These are phyloP conservation scores for Mycetomoellerius zeteki DNA, from an alignment of 1,140 invertebrate species.

Conservation along the genomic window DNA sequence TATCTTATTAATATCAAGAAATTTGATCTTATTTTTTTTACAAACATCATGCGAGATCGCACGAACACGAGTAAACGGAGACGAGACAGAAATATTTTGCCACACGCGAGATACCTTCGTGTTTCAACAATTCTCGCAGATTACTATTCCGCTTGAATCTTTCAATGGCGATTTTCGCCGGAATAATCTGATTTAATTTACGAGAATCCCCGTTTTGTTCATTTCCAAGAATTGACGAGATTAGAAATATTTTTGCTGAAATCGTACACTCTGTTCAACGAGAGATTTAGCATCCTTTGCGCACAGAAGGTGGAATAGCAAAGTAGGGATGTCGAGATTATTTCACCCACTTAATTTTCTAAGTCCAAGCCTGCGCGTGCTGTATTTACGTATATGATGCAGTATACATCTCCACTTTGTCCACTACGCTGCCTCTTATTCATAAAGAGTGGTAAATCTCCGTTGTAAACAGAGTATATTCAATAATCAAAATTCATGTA, in stretches of 20 bases:
- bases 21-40: background rate
- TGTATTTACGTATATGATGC: no score
- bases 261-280: background rate
- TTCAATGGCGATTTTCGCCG: conserved; percentile 22
- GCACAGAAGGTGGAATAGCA: no score
- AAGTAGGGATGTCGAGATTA: no score
- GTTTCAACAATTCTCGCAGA: conserved; percentile 38
- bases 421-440: no score
- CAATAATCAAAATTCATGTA: background rate
- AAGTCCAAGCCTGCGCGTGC: no score
- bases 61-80: background rate
- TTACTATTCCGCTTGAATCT: conserved; percentile 26
- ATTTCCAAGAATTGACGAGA: background rate
- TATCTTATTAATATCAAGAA: background rate
- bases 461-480: background rate
- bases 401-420: no score
- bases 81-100: conserved; percentile 17
- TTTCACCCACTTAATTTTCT: no score
- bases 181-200: conserved; percentile 60
- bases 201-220: background rate
- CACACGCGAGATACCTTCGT: conserved; percentile 46
- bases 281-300: no score
- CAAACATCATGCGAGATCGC: background rate
- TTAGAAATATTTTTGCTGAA: background rate
- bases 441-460: no score